Evolutionary conservation across 1,140 invertebrate genomes (phyloP), one percentile per base, ranked within the genome.

Genomic region (Drosophila arawakana): DNA sequence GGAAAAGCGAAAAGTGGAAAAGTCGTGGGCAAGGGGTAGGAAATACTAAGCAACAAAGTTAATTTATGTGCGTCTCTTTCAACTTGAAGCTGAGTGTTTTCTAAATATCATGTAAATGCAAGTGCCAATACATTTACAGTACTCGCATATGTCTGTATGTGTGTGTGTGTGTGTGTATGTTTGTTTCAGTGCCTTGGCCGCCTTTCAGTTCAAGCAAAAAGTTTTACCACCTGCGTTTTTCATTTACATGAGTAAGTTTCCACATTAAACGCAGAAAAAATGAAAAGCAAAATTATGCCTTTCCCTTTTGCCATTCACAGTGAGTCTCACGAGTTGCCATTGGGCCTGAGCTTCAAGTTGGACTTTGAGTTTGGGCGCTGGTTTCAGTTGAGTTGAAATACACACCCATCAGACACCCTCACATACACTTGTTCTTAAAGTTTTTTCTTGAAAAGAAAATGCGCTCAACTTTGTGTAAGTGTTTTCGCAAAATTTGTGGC

Each of bases 181-280:
- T 46, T 65, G 52, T 34, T 34, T 37, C 66, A 65, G 43, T 55
- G 57, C 47, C 63, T 73, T 71, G 68, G 68, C 67, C 73, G 59
- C 54, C 55, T 68, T 75, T 72, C 58, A 57, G 73, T 75, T 59
- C 25, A 69, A 65, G 68, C 68, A 71, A 71, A 86, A 88, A 85
- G 62, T 80, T 88, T 82, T 71, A 63, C 80, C 82, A 86, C 79
- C 82, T 86, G 82, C 68, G 73, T 72, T 83, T 78, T 88, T 88
- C 80, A 88, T 89, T 89, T 89, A 80, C 80, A 88, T 89, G 77
- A 89, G 84, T 88, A 88, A 88, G 77, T 88, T 89, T 83, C 49
- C 63, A 89, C 77, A 88, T 88, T 89, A 89, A 89, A 73, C 61
- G 67, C 59, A 67, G 52, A 47, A 25, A 68, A 80, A 81, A 75